Evolutionary conservation across 2,888 invertebrate species (phyloP).

Genomic region (Brachypalpus laphriformis): DNA sequence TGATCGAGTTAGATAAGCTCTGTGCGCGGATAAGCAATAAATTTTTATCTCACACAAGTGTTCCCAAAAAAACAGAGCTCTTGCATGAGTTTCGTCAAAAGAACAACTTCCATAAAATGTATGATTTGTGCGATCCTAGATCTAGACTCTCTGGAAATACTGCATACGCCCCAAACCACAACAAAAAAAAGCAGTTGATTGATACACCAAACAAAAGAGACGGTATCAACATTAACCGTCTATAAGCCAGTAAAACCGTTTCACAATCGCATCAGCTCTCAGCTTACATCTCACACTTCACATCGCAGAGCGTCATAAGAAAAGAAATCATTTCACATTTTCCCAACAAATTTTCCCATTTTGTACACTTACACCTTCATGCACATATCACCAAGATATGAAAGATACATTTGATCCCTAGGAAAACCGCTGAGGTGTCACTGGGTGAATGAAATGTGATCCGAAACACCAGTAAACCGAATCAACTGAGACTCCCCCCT

Average conservation of each 20-base stretch:
- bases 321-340: constrained; percentile 34
- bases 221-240: neutral
- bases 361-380: constrained; percentile 22
- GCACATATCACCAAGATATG: constrained; percentile 25
- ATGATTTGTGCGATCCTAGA: too few species aligned
- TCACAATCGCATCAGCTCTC: neutral
- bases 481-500: neutral
- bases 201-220: neutral
- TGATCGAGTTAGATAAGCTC: too few species aligned
- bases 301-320: neutral
- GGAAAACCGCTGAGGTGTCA: constrained; percentile 40
- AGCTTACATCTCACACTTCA: neutral
- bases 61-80: too few species aligned
- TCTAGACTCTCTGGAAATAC: too few species aligned
- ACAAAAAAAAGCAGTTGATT: neutral
- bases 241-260: neutral
- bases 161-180: neutral
- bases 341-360: constrained; percentile 14
- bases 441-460: constrained; percentile 34
- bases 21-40: too few species aligned
- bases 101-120: too few species aligned
- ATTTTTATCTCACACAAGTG: too few species aligned
- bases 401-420: constrained; percentile 1
- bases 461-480: constrained; percentile 9
- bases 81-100: too few species aligned